Conservation (phyloP, 2,797 vertebrate genomes). For the Gouania willdenowi region DNA sequence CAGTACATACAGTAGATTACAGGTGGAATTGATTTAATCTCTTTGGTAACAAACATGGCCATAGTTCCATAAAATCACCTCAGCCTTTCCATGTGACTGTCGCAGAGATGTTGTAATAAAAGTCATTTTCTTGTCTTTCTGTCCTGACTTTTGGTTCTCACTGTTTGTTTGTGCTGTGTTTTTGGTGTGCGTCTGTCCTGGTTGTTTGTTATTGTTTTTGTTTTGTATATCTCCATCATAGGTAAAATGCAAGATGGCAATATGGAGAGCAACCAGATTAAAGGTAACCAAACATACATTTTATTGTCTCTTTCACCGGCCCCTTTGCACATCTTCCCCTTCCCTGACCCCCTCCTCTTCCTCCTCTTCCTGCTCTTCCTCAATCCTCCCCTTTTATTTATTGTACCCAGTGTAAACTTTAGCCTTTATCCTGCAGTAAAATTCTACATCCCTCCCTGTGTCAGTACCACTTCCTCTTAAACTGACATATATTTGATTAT, state of each 20-base stretch:
- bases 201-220: conserved; percentile 89
- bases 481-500: no score
- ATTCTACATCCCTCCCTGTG: conserved; percentile 4
- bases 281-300: conserved; percentile 92
- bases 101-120: conserved; percentile 72
- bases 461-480: no score
- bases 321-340: conserved; percentile 11
- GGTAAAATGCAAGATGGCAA: conserved; percentile 99
- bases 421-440: conserved; percentile 45
- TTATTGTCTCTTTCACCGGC: conserved; percentile 53
- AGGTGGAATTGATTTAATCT: neutral
- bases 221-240: conserved; percentile 96
- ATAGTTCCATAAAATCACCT: conserved; percentile 32
- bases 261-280: conserved; percentile 99
- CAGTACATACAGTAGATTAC: no score
- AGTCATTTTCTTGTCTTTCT: conserved; percentile 78
- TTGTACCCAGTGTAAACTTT: conserved; percentile 35
- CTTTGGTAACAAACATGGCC: conserved; percentile 10
- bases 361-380: neutral
- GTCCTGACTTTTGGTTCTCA: conserved; percentile 75
- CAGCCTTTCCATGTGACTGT: conserved; percentile 70
- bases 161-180: conserved; percentile 76
- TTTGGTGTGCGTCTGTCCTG: conserved; percentile 85
- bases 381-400: conserved; percentile 1
- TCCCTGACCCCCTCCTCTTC: conserved; percentile 22